Base-by-base conservation (phyloP, 2,113 vertebrate species). In the Ursus arctos region DNA sequence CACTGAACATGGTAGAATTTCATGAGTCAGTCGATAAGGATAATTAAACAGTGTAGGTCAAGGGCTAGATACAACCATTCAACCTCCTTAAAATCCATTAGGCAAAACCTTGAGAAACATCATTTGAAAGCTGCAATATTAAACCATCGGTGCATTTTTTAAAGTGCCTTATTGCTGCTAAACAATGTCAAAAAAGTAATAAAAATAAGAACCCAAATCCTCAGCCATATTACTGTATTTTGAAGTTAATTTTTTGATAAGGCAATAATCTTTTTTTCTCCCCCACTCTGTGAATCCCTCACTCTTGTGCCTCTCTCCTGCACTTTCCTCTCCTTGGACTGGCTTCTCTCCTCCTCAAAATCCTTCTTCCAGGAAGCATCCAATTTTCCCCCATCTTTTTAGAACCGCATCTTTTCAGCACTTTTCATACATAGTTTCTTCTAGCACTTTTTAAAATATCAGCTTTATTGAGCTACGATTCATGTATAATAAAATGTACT, bases 1-100 rank as follows among this genome's bases (percentile, higher is more conserved):
- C 72, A 49, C 79, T 36, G 83, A 4, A 0, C 79, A 12, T 14
- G 61, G 72, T 51, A 79, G 96, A 88, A 82, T 94, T 95, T 84
- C 90, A 55, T 77, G 89, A 92, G 69, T 92, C 89, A 67, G 87
- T 93, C n/a, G 9, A 97, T 94, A 88, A 89, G 87, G 87, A 96
- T 95, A 96, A 98, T 96, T 97, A 96, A 97, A 86, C 65, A n/a
- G 80, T 76, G 77, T 80, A 92, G 95, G 89, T 95, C 97, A 97
- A 98, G 92, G 95, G 92, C 94, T 76, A 87, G 61, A 96, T 47
- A 81, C 72, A 96, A 49, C 12, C 79, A 65, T 92, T 93, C 96
- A 90, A 79, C 87, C 49, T 57, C 80, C 94, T 94, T 49, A 80
- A 97, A 97, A 89, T 69, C 90, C 95, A 96, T 88, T 92, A 96